Percentiles rank a stretch among this genome's conserved stretches.
These are phyloP conservation scores for Zaprionus lineosus DNA, from an alignment of 2,888 invertebrate genomes.

Conservation along the genomic window DNA sequence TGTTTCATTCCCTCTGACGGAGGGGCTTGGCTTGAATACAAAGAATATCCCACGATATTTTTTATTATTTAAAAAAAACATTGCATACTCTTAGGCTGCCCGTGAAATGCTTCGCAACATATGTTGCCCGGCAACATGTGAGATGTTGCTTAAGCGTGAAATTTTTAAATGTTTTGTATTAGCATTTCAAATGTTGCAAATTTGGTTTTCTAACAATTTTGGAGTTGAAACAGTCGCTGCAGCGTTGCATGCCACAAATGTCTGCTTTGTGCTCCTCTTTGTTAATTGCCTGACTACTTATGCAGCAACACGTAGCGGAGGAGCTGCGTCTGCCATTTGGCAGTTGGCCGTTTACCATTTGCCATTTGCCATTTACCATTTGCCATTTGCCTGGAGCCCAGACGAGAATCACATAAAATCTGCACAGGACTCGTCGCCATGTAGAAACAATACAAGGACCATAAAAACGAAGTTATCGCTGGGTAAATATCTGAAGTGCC, in stretches of 20 bases:
- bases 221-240: conserved; percentile 29
- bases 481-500: conserved; percentile 59
- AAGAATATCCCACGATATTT: too few relatives aligned
- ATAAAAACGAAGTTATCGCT: conserved; percentile 70
- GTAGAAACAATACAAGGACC: conserved; percentile 50
- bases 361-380: conserved; percentile 28
- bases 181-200: too few relatives aligned
- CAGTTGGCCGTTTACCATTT: conserved; percentile 25
- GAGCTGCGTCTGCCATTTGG: conserved; percentile 14
- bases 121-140: conserved; percentile 14
- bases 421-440: conserved; percentile 36
- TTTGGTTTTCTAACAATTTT: too few relatives aligned
- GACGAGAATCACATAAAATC: conserved; percentile 67
- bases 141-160: neutral
- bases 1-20: neutral
- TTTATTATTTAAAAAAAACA: neutral
- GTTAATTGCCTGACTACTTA: conserved; percentile 71
- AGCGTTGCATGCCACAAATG: conserved; percentile 16
- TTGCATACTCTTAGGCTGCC: conserved; percentile 32
- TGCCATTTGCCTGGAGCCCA: conserved; percentile 36
- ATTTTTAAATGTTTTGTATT: too few relatives aligned
- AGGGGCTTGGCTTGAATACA: neutral
- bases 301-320: conserved; percentile 55
- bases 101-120: neutral
- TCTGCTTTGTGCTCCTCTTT: conserved; percentile 46